Evolutionary conservation across 2,797 vertebrate species (phyloP).

Genomic region (Sebastes diaconus): DNA sequence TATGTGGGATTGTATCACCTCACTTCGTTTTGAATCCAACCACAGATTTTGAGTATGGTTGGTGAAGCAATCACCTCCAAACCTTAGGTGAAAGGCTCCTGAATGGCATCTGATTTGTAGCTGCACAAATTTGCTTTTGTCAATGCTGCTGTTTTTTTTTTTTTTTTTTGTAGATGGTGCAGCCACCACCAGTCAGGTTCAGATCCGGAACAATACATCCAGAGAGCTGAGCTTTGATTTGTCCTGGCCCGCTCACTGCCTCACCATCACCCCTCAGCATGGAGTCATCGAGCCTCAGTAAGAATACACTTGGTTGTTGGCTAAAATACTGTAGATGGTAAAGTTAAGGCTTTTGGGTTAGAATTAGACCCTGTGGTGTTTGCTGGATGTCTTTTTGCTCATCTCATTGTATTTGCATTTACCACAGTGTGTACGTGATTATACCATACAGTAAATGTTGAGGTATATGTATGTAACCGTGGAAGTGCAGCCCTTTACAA

Average conservation of each 20-base stretch:
- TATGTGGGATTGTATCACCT: background rate
- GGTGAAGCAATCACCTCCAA: background rate
- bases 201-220: conserved; percentile 85
- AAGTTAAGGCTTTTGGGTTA: background rate
- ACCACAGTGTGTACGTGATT: background rate
- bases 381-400: background rate
- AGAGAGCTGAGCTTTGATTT: conserved; percentile 90
- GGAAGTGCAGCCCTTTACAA: background rate
- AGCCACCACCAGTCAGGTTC: conserved; percentile 82
- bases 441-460: background rate
- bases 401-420: background rate
- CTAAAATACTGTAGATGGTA: background rate
- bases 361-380: background rate
- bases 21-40: background rate
- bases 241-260: conserved; percentile 96
- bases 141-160: conserved; percentile 19
- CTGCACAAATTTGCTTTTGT: background rate
- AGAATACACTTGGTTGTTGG: conserved; percentile 44
- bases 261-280: conserved; percentile 94
- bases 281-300: conserved; percentile 91
- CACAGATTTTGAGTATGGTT: background rate
- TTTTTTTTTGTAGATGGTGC: conserved; percentile 75
- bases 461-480: background rate
- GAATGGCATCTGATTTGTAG: background rate
- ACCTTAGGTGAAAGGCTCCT: background rate